Percentiles rank a stretch among this genome's conserved stretches.
These are phyloP conservation scores for Dunckerocampus dactyliophorus DNA, from an alignment of 2,113 vertebrate species.

Conservation along the genomic window DNA sequence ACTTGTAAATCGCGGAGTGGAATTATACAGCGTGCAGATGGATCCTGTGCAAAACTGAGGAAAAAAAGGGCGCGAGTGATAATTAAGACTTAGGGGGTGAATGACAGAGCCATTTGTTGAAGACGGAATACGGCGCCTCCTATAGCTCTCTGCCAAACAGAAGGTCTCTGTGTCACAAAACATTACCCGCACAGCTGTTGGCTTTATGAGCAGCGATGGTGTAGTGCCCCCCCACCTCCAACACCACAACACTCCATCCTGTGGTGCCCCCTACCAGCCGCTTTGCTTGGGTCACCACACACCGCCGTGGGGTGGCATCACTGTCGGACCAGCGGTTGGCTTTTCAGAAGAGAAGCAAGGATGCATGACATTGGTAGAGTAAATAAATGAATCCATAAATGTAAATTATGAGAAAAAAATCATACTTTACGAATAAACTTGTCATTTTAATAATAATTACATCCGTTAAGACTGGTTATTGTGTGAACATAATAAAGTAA, in stretches of 20 bases:
- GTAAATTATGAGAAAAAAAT: neutral
- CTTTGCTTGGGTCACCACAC: neutral
- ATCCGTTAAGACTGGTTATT: too few relatives aligned
- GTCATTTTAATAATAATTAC: too few relatives aligned
- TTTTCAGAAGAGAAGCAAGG: neutral
- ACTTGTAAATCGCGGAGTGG: constrained; percentile 69
- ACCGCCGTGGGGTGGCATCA: neutral
- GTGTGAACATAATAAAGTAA: too few relatives aligned
- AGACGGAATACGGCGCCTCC: constrained; percentile 69
- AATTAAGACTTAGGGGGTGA: constrained; percentile 75
- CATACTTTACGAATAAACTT: too few relatives aligned
- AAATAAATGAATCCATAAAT: neutral
- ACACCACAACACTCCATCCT: constrained; percentile 33
- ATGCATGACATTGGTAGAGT: neutral
- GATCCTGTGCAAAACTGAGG: constrained; percentile 55
- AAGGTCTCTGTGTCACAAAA: constrained; percentile 73
- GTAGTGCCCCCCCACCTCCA: constrained; percentile 35
- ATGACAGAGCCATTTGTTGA: constrained; percentile 72
- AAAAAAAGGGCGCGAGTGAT: constrained; percentile 65
- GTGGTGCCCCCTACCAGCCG: constrained; percentile 35
- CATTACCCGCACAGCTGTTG: constrained; percentile 74
- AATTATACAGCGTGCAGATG: constrained; percentile 70
- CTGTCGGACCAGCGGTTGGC: neutral
- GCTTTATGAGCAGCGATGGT: constrained; percentile 69
- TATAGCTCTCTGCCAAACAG: constrained; percentile 63